Evolutionary conservation across 2,797 vertebrate species (phyloP), one percentile per base, ranked within the genome.

Genomic region (Linurgus olivaceus): DNA sequence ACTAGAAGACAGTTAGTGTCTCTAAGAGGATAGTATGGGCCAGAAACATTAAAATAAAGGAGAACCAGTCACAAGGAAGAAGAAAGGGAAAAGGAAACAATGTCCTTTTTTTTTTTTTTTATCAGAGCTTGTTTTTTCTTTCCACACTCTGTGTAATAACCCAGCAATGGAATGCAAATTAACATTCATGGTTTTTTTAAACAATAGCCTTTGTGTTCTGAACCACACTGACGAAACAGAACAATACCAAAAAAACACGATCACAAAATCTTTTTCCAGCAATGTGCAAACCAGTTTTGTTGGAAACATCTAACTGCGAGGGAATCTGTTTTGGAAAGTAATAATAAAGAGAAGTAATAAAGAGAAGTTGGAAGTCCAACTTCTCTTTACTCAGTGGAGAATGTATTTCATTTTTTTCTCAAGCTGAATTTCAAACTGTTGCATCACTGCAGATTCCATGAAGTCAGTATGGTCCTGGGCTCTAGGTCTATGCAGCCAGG

Each of bases 141-240:
- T 92, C 92, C 74, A 65, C 67, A 47, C 40, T 76, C 48, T 35
- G 17, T 88, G 51, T 38, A 96, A 73, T 70, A 97, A 82, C 16
- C 31, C 88, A 75, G 74, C 77, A 85, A 55, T 63, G 93, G 89
- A 92, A 96, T 92, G 86, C 76, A 93, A 93, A 84, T 94, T 78
- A 90, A 65, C 88, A 76, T 92, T 79, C 63, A 67, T 89, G 74
- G 13, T 0, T 93, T 95, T 93, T 92, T 93, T 76, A 73, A 87
- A 96, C 88, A 96, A 96, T 95, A 94, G 92, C 74, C 58, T 81
- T 96, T 93, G 86, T 92, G 88, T 95, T 96, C 75, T 93, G 89
- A 91, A 67, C 92, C 71, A 85, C 86, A 79, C 59, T 93, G 84
- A 73, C 48, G 61, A 92, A 95, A 79, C 72, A 88, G 85, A 91